Evolutionary conservation across 2,888 invertebrate genomes (phyloP), one percentile per base, ranked within the genome.

Genomic region (Netelia fuscicornis): DNA sequence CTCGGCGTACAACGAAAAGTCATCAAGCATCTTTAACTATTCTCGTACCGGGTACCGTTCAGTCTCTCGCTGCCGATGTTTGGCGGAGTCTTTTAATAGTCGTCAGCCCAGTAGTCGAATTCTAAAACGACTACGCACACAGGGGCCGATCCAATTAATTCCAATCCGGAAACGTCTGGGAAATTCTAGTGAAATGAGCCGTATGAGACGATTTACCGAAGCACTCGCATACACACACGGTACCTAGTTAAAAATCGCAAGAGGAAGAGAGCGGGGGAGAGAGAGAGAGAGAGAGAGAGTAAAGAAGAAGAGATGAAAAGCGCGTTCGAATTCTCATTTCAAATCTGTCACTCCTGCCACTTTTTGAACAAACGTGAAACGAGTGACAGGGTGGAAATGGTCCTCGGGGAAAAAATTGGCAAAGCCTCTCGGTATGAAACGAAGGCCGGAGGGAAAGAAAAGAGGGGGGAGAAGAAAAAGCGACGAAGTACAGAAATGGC

Each of bases 21-120:
- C 52, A 65, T 64, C n/a, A 64, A n/a, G 67, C n/a, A 23, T 65
- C 74, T 75, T 67, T 65, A 23, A 65, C 78, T 81, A 85, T 79
- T 79, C 70, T 30, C 81, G 82, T 81, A 75, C 74, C 37, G 64
- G 74, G 48, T 75, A 37, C 70, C 68, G 68, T 44, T 58, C 65
- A 54, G 78, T 81, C 82, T 82, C 78, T 60, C 58, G 23, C 44
- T 42, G 17, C 10, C 78, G 58, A 75, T 82, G 70, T 85, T 85
- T 85, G 52, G 58, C 30, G 37, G 37, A 6, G 20, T 81, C 85
- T 85, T 79, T 79, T 79, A 81, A 85, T 85, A 85, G 85, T 60
- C 70, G n/a, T 64, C 78, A 79, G 78, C 81, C 81, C 70, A 70
- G 85, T 74, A 13, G 48, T 13, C 48, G 72, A 42, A 64, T 62